Base-by-base conservation (phyloP, 2,113 vertebrate genomes). In the Regulus satrapa region DNA sequence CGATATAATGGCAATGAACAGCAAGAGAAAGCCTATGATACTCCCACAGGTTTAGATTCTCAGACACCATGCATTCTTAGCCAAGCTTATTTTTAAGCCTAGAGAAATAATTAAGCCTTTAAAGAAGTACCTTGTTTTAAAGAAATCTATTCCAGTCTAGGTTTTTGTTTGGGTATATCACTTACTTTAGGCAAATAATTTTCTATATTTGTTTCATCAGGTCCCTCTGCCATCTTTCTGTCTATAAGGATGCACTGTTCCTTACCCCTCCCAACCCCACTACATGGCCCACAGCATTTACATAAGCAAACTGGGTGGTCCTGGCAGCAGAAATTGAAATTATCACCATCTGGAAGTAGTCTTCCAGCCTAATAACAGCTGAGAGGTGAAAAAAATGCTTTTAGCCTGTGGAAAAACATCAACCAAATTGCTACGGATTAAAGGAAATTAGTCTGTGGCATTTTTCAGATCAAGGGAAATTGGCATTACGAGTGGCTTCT, bases 281-380 rank as follows among this genome's bases (percentile, higher is more conserved):
- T 43, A 51, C 5, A 81, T 1, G 4, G n/a, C 36, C 77, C 72
- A 72, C 36, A 63, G 69, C 40, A 75, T 89, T 52, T 75, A 54
- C 55, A 76, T 85, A 83, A 87, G 80, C 61, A 64, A 87, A 82
- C 21, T 51, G 54, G 31, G 87, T 92, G 93, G 89, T 85, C 73
- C 74, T 91, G 81, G 80, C 77, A 85, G 69, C 58, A 92, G 41
- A 64, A 91, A 87, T 18, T 46, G 64, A 80, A 63, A 78, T 31
- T n/a, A 68, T 68, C 61, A 59, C 64, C 84, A 91, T 92, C 84
- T 95, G 91, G 87, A 96, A 89, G 26, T 56, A 63, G 58, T 68
- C 73, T 92, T 80, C 62, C 77, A 92, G 69, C 18, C 73, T 43
- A 86, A 5, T 31, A 92, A 88, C 68, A 84, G 62, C 81, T 75